These are phyloP conservation scores for Eptatretus burgeri DNA, from an alignment of 2,113 vertebrate species.

Conservation along the genomic window DNA sequence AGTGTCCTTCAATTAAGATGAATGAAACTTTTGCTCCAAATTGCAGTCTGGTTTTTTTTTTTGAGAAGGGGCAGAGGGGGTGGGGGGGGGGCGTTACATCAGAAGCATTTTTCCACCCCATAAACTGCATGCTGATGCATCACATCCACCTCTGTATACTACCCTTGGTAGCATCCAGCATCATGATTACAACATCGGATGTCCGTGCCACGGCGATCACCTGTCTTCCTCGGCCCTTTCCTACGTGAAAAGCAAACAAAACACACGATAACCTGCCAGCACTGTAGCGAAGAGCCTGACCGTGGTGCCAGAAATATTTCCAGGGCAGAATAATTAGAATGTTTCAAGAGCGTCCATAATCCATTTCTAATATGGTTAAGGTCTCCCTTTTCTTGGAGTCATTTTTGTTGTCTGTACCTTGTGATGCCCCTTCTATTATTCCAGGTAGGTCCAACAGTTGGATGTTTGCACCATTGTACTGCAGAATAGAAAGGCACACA, in stretches of 20 bases:
- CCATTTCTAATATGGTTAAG: background rate
- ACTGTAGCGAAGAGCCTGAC: background rate
- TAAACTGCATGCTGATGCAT: too few species aligned
- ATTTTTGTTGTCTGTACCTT: slow-evolving; percentile 24
- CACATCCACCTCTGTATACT: slow-evolving; percentile 51
- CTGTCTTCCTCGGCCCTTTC: slow-evolving; percentile 78
- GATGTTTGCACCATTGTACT: slow-evolving; percentile 98
- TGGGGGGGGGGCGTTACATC: too few species aligned
- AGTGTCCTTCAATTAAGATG: too few species aligned
- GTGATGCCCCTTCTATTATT: slow-evolving; percentile 87
- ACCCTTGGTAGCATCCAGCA: slow-evolving; percentile 92
- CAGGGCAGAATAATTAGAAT: background rate
- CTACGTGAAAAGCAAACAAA: slow-evolving; percentile 15
- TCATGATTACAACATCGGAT: slow-evolving; percentile 87
- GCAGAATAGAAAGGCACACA: slow-evolving; percentile 8
- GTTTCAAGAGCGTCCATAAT: background rate
- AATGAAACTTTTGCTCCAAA: too few species aligned
- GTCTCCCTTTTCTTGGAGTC: too few species aligned
- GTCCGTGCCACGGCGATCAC: slow-evolving; percentile 91
- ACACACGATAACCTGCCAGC: slow-evolving; percentile 4
- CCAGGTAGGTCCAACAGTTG: slow-evolving; percentile 85
- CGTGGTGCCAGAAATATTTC: background rate
- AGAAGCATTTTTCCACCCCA: too few species aligned
- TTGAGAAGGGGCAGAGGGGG: too few species aligned
- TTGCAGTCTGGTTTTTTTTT: too few species aligned